Percentiles rank a stretch among this genome's conserved stretches.
Evolutionary conservation across 2,888 invertebrate species (phyloP).

Genomic region (Eupithecia dodoneata): DNA sequence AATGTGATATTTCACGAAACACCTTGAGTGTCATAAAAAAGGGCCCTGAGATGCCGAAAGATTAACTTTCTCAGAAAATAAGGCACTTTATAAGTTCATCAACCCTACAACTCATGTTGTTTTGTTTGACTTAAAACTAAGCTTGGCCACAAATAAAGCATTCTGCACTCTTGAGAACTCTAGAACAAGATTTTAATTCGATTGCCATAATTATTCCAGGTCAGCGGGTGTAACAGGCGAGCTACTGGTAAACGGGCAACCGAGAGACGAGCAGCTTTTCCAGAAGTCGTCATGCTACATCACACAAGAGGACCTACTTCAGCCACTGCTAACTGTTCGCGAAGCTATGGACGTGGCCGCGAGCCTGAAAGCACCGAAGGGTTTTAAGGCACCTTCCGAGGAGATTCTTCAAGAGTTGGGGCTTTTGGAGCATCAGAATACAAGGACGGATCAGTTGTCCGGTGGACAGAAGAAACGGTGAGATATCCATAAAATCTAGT

Average conservation of each 20-base stretch:
- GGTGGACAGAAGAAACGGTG: slow-evolving; percentile 91
- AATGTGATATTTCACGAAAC: neutral
- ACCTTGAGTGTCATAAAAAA: neutral
- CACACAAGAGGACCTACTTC: slow-evolving; percentile 90
- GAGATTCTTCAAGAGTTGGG: slow-evolving; percentile 86
- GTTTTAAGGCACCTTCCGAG: slow-evolving; percentile 73
- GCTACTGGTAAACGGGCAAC: slow-evolving; percentile 87
- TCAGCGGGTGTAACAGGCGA: slow-evolving; percentile 87
- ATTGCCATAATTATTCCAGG: slow-evolving; percentile 60
- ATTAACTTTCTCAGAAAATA: neutral
- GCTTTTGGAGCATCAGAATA: slow-evolving; percentile 85
- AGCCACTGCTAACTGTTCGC: slow-evolving; percentile 88
- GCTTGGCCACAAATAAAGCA: neutral
- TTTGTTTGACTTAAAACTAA: neutral
- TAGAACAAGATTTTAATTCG: neutral
- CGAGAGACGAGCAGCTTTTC: slow-evolving; percentile 86
- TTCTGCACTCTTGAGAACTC: neutral
- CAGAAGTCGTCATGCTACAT: slow-evolving; percentile 91
- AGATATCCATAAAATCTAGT: neutral
- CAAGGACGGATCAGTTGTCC: slow-evolving; percentile 86
- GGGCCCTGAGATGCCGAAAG: neutral
- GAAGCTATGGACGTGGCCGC: slow-evolving; percentile 93
- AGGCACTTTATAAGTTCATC: neutral
- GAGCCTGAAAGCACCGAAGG: slow-evolving; percentile 87
- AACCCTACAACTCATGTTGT: neutral